Evolutionary conservation across 2,797 vertebrate species (phyloP).

Genomic region (Halcyon leucocephala): DNA sequence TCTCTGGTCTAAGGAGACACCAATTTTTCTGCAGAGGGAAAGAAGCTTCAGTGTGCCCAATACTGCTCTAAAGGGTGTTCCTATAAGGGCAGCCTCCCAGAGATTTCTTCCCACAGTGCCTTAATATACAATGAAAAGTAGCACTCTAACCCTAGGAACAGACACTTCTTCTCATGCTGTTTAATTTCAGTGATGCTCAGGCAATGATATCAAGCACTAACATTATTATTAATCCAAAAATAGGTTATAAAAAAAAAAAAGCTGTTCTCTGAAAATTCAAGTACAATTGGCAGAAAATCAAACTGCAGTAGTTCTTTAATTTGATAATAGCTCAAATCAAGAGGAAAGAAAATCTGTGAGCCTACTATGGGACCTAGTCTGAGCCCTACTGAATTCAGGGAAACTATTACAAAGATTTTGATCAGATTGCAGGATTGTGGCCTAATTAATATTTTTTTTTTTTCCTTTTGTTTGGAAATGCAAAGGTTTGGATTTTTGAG

Average conservation of each 20-base stretch:
- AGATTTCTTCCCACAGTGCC: neutral
- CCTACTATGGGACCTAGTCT: neutral
- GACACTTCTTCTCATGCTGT: neutral
- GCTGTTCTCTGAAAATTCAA: neutral
- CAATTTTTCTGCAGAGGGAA: neutral
- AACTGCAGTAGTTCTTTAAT: neutral
- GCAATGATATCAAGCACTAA: neutral
- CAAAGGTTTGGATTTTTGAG: neutral
- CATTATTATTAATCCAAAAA: neutral
- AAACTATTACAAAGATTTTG: neutral
- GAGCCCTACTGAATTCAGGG: neutral
- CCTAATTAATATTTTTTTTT: neutral
- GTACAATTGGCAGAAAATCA: neutral
- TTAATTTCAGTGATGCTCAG: neutral
- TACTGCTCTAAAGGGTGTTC: neutral
- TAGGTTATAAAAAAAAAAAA: neutral
- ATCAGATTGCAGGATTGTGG: neutral
- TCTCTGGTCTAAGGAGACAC: neutral
- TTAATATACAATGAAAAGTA: neutral
- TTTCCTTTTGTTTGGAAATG: neutral
- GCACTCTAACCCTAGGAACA: neutral
- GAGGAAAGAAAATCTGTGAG: neutral
- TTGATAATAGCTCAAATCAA: constrained; percentile 8
- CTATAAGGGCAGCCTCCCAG: neutral
- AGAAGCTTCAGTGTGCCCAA: neutral